Base-by-base conservation (phyloP, 2,797 vertebrate genomes). In the Geotrypetes seraphini region DNA sequence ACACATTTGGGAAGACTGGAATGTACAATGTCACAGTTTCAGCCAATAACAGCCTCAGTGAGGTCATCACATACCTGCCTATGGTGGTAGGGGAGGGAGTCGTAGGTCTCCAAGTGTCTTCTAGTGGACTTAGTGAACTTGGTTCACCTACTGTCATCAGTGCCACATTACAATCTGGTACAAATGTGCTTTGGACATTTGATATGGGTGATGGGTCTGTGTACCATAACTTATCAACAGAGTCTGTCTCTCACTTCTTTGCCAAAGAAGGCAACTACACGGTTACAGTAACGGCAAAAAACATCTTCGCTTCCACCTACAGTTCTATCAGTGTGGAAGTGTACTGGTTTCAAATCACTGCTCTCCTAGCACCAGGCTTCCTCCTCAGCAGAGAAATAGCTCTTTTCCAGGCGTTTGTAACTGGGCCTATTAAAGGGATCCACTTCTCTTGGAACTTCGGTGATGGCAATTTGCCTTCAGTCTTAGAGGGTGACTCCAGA, bases 361-460 rank as follows among this genome's bases (percentile, higher is more conserved):
- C 52, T 19, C 43, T 88, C 39, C 43, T 63, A 8, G 77, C 78
- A 4, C 41, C 42, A 7, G 61, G 60, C 13, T 81, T 77, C 10
- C 5, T 76, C 4, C 29, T 49, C 19, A 71, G 47, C 31, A 58
- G 51, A 30, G 39, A 43, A 19, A 45, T 55, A 7, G 33, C 41
- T 4, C 25, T 39, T 17, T 24, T 86, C 19, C 58, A 44, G 3
- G 72, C 69, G 15, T n/a, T 56, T 24, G 64, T 84, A 8, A 71
- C 57, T 10, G 71, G 72, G 7, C 66, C 69, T 12, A 6, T 39
- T 36, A 51, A 69, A 22, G 16, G 4, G 7, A 25, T 84, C 17
- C 57, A 33, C 14, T 84, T 83, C 42, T 50, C 47, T 12, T 87
- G 86, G 86, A 33, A 51, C 13, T 83, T 89, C 49, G 78, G 73